Percentiles rank a stretch among this genome's conserved stretches.
phyloP scores from a whole-genome alignment of 2,888 invertebrate species.

The Thera obeliscata region DNA sequence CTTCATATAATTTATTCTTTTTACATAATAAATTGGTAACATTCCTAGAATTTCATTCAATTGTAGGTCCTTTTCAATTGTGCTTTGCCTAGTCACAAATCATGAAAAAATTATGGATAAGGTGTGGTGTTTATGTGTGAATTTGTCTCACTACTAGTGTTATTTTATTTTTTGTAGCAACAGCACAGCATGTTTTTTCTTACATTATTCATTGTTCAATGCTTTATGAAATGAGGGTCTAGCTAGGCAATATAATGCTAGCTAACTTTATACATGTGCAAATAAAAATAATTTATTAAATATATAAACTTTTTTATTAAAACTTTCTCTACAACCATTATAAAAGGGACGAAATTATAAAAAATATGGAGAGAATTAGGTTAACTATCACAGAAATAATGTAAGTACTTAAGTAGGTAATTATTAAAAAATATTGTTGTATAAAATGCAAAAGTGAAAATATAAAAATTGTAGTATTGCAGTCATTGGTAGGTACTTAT shows the following conservation, averaged over 20 bases:
- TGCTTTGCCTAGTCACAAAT: not conserved
- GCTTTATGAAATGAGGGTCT: conserved; percentile 5
- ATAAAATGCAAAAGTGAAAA: no score
- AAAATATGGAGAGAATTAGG: conserved; percentile 4
- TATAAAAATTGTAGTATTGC: no score
- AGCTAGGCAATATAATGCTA: conserved; percentile 12
- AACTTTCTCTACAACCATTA: conserved; percentile 8
- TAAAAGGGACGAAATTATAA: conserved; percentile 19
- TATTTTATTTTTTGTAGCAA: conserved; percentile 8
- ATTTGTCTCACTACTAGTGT: conserved; percentile 1
- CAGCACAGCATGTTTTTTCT: not conserved
- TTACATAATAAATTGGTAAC: no score
- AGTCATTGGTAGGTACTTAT: no score
- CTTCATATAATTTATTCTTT: no score
- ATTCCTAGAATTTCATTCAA: no score
- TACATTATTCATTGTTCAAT: conserved; percentile 11
- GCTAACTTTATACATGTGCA: conserved; percentile 16
- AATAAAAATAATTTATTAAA: conserved; percentile 19
- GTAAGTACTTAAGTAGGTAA: not conserved
- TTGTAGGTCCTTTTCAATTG: no score
- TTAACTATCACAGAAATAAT: conserved; percentile 15
- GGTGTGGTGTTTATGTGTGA: not conserved
- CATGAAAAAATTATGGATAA: not conserved
- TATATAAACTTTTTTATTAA: conserved; percentile 15
- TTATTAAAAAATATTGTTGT: no score